Evolutionary conservation across 1,140 invertebrate genomes (phyloP), one percentile per base, ranked within the genome.

Genomic region (Drosophila quadrilineata): DNA sequence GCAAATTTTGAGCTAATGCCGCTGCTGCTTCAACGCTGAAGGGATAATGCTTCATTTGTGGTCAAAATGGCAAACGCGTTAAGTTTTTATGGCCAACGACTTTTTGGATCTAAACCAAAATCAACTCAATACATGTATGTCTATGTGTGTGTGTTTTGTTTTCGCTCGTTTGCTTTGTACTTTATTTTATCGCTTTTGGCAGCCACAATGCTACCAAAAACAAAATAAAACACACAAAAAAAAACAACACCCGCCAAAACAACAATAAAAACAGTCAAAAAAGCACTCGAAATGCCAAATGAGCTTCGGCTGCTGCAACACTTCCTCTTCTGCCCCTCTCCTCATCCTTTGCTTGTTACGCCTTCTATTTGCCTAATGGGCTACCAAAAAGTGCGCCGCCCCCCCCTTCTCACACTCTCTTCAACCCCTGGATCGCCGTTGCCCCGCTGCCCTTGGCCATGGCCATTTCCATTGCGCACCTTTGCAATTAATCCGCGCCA

Each of bases 281-380:
- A 85, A 84, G 77, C 77, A 84, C 73, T 84, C 77, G 79, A 84
- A 84, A 84, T 84, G 79, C 77, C 77, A 84, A 84, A 84, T 84
- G 77, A 84, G 77, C 75, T 80, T 29, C 62, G 48, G 66, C 66
- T 62, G 48, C 57, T 43, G 33, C 57, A 36, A 19, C 19, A 35
- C 26, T 24, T n/a, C 14, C 40, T 33, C 22, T 6, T 29, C 31
- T 3, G 46, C 10, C 5, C 10, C 40, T 0, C 36, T 21, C 35
- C 35, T 31, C 12, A 14, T 16, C 19, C n/a, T 19, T 8, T 24
- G 12, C 17, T n/a, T 21, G 46, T 14, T 26, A 46, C 48, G 56
- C 63, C 63, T 60, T 14, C 63, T 59, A 66, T 66, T 66, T 66
- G 63, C 64, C 58, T 67, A 67, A 67, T 67, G 64, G 64, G 48